Conservation (phyloP, 2,797 vertebrate species). For the Streptopelia turtur region DNA sequence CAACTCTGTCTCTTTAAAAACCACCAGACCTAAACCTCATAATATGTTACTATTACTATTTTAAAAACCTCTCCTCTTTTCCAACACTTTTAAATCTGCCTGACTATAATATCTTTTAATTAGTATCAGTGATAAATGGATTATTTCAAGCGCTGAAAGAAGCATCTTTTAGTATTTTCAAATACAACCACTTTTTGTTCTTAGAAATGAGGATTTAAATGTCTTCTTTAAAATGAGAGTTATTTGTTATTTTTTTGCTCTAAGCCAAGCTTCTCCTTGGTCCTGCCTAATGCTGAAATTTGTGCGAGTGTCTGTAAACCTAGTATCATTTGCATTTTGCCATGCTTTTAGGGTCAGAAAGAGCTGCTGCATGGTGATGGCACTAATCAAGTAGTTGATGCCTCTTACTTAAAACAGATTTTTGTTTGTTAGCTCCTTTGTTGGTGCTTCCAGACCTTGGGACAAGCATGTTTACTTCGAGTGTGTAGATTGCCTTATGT, state of each 20-base stretch:
- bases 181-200: not conserved
- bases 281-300: not conserved
- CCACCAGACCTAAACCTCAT: not conserved
- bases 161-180: not conserved
- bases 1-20: not conserved
- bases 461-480: not conserved
- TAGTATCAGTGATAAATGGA: not conserved
- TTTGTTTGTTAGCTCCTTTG: not conserved
- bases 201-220: not conserved
- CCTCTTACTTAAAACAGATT: not conserved
- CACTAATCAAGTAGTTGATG: not conserved
- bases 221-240: not conserved
- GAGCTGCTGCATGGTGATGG: not conserved
- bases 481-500: not conserved
- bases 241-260: not conserved
- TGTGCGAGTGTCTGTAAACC: not conserved
- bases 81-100: not conserved
- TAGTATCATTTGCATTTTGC: not conserved
- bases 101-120: not conserved
- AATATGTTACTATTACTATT: not conserved
- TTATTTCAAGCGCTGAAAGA: not conserved
- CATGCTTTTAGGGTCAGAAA: not conserved
- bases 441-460: not conserved
- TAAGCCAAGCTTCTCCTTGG: not conserved
- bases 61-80: not conserved